Conservation (phyloP, 2,797 vertebrate species). For the Falco peregrinus region DNA sequence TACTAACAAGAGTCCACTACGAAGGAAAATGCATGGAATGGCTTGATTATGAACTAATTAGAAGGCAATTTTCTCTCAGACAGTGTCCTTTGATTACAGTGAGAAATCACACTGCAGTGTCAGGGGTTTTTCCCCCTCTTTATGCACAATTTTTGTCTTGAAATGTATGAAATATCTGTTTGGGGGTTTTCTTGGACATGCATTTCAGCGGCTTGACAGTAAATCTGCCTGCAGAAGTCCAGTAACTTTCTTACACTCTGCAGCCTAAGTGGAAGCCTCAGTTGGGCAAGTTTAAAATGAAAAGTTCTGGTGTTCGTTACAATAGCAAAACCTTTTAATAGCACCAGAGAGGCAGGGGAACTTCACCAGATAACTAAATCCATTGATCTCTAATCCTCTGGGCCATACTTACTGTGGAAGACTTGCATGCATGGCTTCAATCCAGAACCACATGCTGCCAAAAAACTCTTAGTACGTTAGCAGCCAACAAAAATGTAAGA, state of each 20-base stretch:
- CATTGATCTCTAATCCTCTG: conserved; percentile 72
- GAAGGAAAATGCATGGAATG: neutral
- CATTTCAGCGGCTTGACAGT: neutral
- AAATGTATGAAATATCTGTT: neutral
- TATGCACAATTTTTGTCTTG: neutral
- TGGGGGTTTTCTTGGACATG: neutral
- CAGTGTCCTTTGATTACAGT: neutral
- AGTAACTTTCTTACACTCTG: neutral
- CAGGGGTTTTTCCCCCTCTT: rapidly evolving
- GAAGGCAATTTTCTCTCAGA: conserved; percentile 10
- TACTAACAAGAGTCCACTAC: neutral
- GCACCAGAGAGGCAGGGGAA: conserved; percentile 67
- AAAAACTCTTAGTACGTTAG: conserved; percentile 86
- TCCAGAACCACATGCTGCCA: conserved; percentile 79
- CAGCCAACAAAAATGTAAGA: conserved; percentile 83
- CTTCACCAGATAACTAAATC: conserved; percentile 74
- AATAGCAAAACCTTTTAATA: conserved; percentile 74
- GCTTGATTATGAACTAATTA: neutral
- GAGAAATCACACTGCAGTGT: neutral
- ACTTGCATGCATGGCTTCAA: conserved; percentile 74
- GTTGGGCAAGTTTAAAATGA: conserved; percentile 16
- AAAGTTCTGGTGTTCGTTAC: conserved; percentile 54
- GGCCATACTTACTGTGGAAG: conserved; percentile 72
- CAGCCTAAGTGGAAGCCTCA: conserved; percentile 12
- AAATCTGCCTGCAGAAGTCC: neutral